Evolutionary conservation across 23 tunicate genomes (phyloP).

Genomic region (Halocynthia aurantium): DNA sequence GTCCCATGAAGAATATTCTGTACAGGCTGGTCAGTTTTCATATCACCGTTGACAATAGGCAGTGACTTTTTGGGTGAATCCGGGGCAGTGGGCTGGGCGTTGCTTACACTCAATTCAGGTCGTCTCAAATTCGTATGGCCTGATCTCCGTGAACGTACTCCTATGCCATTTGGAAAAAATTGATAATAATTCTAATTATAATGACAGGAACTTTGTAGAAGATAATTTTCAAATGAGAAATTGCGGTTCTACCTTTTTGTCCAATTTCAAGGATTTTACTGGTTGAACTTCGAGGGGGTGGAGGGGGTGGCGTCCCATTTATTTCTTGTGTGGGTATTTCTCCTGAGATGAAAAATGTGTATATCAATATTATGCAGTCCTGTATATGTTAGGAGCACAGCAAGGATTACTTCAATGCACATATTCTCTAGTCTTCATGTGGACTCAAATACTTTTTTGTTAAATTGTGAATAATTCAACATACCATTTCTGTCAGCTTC

Average conservation of each 20-base stretch:
- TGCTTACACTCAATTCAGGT: not conserved
- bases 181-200: no score
- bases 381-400: no score
- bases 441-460: not conserved
- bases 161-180: no score
- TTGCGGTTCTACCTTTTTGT: constrained; percentile 21
- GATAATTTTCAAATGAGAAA: no score
- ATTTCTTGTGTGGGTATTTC: not conserved
- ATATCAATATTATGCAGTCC: not conserved
- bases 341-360: not conserved
- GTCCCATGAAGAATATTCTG: not conserved
- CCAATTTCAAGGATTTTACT: constrained; percentile 56
- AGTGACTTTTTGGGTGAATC: not conserved
- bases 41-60: not conserved
- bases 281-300: constrained; percentile 49
- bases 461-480: not conserved
- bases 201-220: no score
- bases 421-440: not conserved
- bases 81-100: not conserved
- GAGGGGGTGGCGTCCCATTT: constrained; percentile 46
- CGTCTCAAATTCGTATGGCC: no score
- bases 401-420: not conserved
- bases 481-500: not conserved
- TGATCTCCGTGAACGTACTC: no score
- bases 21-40: not conserved